Base-by-base conservation (phyloP, 2,888 invertebrate genomes). In the Meteorus colon region DNA sequence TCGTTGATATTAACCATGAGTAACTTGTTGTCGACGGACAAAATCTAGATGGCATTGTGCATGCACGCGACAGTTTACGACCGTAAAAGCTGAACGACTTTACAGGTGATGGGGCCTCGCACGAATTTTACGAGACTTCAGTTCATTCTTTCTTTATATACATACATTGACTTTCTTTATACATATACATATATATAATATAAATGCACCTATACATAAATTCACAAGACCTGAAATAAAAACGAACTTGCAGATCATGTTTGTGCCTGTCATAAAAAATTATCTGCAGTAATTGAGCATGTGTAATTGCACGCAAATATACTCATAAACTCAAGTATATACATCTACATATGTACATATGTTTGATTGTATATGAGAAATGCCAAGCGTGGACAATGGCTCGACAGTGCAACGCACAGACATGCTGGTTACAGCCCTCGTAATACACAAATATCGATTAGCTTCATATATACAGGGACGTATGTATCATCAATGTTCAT, bases 31-130 rank as follows among this genome's bases (percentile, higher is more conserved):
- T 19, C 65, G 79, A 79, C 76, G 75, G 55, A 74, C 75, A 75
- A 73, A 31, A 31, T 62, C 62, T 14, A 62, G 29, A 62, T 62
- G 31, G 31, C 62, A n/a, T 31, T 31, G 66, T 74, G 79, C 79
- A 79, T 81, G 80, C 78, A 78, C 81, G 77, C 81, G 82, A 82
- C 72, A 77, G 78, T 76, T 76, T 75, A 37, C 77, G 48, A 76
- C 75, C 78, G 74, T 80, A 77, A 77, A 79, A 78, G 73, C 67
- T 77, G 75, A 77, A 79, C 72, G 76, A 78, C 78, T 74, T 78
- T 77, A 77, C 78, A 79, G 76, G 80, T 78, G 80, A 80, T 79
- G 72, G 55, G 55, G 79, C 70, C 72, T 73, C 45, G 55, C 51
- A 37, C 45, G 75, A 75, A 71, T 74, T 77, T 81, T 69, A 75